Percentiles rank a stretch among this genome's conserved stretches.
Conservation (phyloP, 2,888 invertebrate genomes). For the Aporophyla lueneburgensis region DNA sequence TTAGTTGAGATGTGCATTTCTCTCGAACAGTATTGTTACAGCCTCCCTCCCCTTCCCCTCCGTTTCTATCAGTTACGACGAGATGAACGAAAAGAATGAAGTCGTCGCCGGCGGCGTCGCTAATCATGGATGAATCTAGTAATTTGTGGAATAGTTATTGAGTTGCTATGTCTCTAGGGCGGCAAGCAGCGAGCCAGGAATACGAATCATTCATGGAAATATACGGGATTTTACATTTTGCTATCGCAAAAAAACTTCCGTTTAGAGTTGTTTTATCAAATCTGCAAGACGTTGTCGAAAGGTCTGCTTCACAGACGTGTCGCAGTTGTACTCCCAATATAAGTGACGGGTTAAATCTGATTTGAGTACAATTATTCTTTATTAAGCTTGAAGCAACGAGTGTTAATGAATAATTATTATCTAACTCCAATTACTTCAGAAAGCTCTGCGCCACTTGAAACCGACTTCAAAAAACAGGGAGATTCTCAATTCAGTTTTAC, state of each 20-base stretch:
- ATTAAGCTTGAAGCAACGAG: slow-evolving; percentile 22
- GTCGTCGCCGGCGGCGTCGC: slow-evolving; percentile 1
- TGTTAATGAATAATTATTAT: slow-evolving; percentile 20
- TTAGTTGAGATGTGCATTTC: not conserved
- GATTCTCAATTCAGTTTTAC: too few relatives aligned
- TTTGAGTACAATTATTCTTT: not conserved
- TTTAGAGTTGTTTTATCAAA: slow-evolving; percentile 20
- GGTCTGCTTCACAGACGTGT: not conserved
- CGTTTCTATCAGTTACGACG: not conserved
- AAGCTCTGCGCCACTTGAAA: too few relatives aligned
- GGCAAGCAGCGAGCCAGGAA: not conserved
- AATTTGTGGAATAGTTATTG: slow-evolving; percentile 61
- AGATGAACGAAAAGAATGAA: slow-evolving; percentile 18
- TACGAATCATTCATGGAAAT: slow-evolving; percentile 28
- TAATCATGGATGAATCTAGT: slow-evolving; percentile 49
- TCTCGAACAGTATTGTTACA: not conserved
- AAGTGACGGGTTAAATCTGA: not conserved
- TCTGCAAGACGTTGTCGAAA: slow-evolving; percentile 18
- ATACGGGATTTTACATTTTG: slow-evolving; percentile 40
- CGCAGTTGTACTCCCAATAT: not conserved
- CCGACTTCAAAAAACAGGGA: too few relatives aligned
- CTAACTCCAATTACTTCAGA: slow-evolving; percentile 18
- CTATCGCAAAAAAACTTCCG: slow-evolving; percentile 31
- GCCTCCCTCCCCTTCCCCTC: too few relatives aligned
- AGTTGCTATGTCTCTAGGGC: slow-evolving; percentile 15